Evolutionary conservation across 2,113 vertebrate genomes (phyloP).

Genomic region (Planiliza haematocheilus): DNA sequence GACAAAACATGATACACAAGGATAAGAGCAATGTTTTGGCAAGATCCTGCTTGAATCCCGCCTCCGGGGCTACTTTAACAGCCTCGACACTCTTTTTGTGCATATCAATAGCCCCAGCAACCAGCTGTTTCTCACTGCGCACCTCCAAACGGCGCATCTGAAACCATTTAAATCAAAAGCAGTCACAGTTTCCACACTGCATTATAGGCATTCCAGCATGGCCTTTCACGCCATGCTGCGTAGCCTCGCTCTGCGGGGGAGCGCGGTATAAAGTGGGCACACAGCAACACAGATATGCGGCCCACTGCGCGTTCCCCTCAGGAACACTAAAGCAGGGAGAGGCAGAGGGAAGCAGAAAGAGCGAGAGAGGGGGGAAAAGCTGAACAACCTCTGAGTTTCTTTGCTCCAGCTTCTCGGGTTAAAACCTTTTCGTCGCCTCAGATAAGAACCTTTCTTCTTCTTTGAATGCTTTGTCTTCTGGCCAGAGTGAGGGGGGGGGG

Average conservation of each 20-base stretch:
- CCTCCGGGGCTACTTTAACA: slow-evolving; percentile 65
- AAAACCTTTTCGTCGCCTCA: slow-evolving; percentile 66
- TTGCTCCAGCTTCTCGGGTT: slow-evolving; percentile 55
- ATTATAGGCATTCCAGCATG: slow-evolving; percentile 83
- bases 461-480: slow-evolving; percentile 74
- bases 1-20: slow-evolving; percentile 50
- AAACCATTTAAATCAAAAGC: slow-evolving; percentile 85
- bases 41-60: slow-evolving; percentile 31
- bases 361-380: background rate
- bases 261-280: slow-evolving; percentile 75
- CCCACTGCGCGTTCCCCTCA: slow-evolving; percentile 62
- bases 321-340: slow-evolving; percentile 59
- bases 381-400: slow-evolving; percentile 60
- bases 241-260: slow-evolving; percentile 72
- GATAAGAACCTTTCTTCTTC: slow-evolving; percentile 72
- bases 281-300: slow-evolving; percentile 76
- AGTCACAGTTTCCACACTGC: slow-evolving; percentile 85
- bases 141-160: slow-evolving; percentile 82
- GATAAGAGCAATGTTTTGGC: slow-evolving; percentile 49
- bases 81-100: slow-evolving; percentile 61
- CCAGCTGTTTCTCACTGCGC: slow-evolving; percentile 81
- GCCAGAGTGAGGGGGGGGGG: slow-evolving; percentile 56
- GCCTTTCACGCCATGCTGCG: slow-evolving; percentile 74
- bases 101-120: slow-evolving; percentile 78
- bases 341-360: slow-evolving; percentile 3